These are phyloP conservation scores for Bombus ignitus DNA, from an alignment of 1,140 invertebrate genomes.

Conservation along the genomic window DNA sequence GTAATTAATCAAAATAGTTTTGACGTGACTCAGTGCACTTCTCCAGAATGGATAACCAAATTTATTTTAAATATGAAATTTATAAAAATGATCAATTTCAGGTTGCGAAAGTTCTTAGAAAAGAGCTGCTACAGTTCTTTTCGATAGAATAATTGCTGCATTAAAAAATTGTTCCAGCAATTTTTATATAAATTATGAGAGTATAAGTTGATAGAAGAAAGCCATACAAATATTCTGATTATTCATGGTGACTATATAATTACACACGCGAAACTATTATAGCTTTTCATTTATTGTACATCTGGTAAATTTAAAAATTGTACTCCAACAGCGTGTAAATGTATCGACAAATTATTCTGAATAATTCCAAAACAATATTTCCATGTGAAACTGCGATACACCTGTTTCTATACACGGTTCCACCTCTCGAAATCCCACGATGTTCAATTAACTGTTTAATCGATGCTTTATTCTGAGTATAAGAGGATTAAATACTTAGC, in stretches of 20 bases:
- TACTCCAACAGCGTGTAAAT: background rate
- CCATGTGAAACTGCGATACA: background rate
- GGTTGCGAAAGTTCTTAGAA: too few species aligned
- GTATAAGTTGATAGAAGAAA: background rate
- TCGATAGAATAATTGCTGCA: too few species aligned
- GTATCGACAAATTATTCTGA: background rate
- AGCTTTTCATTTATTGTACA: too few species aligned
- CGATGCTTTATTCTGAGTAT: background rate
- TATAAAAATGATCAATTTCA: too few species aligned
- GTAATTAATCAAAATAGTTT: too few species aligned
- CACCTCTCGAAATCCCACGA: background rate
- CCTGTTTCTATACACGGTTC: background rate
- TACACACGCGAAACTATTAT: too few species aligned
- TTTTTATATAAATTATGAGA: too few species aligned
- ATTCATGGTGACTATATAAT: background rate
- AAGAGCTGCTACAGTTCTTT: too few species aligned
- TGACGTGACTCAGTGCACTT: too few species aligned
- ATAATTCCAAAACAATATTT: background rate
- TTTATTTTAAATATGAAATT: too few species aligned
- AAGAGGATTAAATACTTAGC: slow-evolving; percentile 7
- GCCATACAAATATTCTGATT: background rate
- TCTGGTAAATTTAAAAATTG: background rate
- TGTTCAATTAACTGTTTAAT: slow-evolving; percentile 13
- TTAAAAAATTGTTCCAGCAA: too few species aligned
- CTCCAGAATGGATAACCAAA: too few species aligned